Percentiles rank a stretch among this genome's conserved stretches.
These are phyloP conservation scores for Pseudochirops cupreus DNA, from an alignment of 2,797 vertebrate genomes.

Conservation along the genomic window DNA sequence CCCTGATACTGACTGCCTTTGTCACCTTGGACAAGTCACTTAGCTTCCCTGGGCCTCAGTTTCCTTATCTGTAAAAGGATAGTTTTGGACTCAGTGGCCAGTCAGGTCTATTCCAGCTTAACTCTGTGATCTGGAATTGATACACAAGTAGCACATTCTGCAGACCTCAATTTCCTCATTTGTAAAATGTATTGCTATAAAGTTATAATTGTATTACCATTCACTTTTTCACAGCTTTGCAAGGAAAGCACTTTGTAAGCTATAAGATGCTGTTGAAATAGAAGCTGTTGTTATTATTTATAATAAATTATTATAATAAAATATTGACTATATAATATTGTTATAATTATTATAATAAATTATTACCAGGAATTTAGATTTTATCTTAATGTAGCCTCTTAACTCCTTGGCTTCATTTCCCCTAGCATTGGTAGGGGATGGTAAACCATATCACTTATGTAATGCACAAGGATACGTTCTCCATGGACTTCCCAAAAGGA, in stretches of 20 bases:
- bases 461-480: not conserved
- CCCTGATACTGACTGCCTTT: rapidly evolving
- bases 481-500: not conserved
- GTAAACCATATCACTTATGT: not conserved
- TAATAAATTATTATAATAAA: not conserved
- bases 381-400: not conserved
- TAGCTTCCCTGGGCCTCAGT: not conserved
- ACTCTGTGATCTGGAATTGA: not conserved
- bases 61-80: constrained; percentile 39
- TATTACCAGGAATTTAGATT: not conserved
- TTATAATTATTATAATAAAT: not conserved
- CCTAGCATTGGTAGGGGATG: not conserved
- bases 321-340: not conserved
- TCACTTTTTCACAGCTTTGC: not conserved
- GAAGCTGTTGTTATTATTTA: not conserved
- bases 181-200: not conserved
- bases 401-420: not conserved
- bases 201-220: not conserved
- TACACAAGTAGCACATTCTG: not conserved
- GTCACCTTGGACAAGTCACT: not conserved
- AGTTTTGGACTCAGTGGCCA: not conserved
- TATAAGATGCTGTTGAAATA: not conserved
- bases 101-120: not conserved
- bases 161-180: not conserved
- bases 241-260: not conserved